These are phyloP conservation scores for Pseudoips prasinana DNA, from an alignment of 2,888 invertebrate genomes.

Conservation along the genomic window DNA sequence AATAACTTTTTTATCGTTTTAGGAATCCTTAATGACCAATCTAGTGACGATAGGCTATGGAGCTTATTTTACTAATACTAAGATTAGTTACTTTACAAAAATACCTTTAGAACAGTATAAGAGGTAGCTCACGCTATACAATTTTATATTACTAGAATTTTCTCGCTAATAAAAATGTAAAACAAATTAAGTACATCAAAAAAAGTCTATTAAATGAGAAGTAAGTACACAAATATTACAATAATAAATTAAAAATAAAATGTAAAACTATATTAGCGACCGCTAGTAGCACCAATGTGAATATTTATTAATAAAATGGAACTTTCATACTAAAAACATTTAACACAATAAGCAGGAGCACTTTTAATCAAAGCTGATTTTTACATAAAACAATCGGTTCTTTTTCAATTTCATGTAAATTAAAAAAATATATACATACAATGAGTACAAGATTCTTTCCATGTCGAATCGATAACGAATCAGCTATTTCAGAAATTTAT, in stretches of 20 bases:
- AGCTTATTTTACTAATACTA: constrained; percentile 50
- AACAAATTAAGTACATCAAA: constrained; percentile 63
- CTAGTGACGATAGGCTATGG: constrained; percentile 45
- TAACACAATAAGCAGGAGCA: constrained; percentile 9
- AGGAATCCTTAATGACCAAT: constrained; percentile 48
- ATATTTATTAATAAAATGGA: constrained; percentile 42
- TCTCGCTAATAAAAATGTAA: constrained; percentile 42
- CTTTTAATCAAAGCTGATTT: neutral
- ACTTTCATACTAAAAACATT: constrained; percentile 23
- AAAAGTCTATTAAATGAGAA: constrained; percentile 37
- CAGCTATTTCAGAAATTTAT: constrained; percentile 3
- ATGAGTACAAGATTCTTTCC: too few species aligned
- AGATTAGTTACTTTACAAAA: constrained; percentile 66
- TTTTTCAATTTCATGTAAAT: too few species aligned
- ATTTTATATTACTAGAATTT: constrained; percentile 45
- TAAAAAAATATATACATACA: too few species aligned
- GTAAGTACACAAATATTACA: constrained; percentile 37
- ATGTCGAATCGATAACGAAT: too few species aligned
- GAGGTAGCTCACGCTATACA: constrained; percentile 70
- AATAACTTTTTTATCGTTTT: constrained; percentile 41
- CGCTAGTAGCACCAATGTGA: constrained; percentile 73
- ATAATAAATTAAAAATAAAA: constrained; percentile 31
- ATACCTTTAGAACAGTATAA: constrained; percentile 70
- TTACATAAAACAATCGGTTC: too few species aligned
- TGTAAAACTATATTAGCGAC: constrained; percentile 49